Evolutionary conservation across 2,113 vertebrate genomes (phyloP).

Genomic region (Fulica atra): DNA sequence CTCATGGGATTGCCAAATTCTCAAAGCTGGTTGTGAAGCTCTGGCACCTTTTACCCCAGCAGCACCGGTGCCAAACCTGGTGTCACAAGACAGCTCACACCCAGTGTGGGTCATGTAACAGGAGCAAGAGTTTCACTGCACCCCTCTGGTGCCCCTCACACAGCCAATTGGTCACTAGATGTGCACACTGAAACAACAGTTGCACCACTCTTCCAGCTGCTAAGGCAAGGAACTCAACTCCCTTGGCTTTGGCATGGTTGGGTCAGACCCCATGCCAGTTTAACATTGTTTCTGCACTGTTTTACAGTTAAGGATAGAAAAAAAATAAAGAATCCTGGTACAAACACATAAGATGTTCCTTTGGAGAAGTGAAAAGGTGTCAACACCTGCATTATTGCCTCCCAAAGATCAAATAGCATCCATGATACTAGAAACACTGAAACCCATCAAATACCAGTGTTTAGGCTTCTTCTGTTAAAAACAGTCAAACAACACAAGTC

Average conservation of each 20-base stretch:
- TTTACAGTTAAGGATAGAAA: slow-evolving; percentile 64
- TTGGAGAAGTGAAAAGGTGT: slow-evolving; percentile 64
- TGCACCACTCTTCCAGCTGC: background rate
- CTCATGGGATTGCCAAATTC: slow-evolving; percentile 52
- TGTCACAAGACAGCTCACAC: background rate
- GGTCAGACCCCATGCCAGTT: background rate
- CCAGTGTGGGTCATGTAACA: background rate
- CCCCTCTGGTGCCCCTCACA: background rate
- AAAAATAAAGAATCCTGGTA: slow-evolving; percentile 59
- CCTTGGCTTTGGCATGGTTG: slow-evolving; percentile 4
- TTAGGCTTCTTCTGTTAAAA: slow-evolving; percentile 53
- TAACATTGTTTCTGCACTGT: background rate
- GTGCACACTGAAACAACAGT: background rate
- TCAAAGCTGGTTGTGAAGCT: slow-evolving; percentile 42
- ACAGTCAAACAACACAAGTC: slow-evolving; percentile 51
- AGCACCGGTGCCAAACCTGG: background rate
- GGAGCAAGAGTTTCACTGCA: background rate
- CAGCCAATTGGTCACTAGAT: background rate
- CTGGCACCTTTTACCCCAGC: background rate
- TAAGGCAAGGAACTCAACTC: background rate
- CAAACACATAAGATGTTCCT: slow-evolving; percentile 54
- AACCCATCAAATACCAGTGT: slow-evolving; percentile 67
- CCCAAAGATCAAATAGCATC: background rate
- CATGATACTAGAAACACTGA: slow-evolving; percentile 9
- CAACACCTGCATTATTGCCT: slow-evolving; percentile 61